phyloP scores from a whole-genome alignment of 2,113 vertebrate genomes.

The Dissostichus mawsoni region DNA sequence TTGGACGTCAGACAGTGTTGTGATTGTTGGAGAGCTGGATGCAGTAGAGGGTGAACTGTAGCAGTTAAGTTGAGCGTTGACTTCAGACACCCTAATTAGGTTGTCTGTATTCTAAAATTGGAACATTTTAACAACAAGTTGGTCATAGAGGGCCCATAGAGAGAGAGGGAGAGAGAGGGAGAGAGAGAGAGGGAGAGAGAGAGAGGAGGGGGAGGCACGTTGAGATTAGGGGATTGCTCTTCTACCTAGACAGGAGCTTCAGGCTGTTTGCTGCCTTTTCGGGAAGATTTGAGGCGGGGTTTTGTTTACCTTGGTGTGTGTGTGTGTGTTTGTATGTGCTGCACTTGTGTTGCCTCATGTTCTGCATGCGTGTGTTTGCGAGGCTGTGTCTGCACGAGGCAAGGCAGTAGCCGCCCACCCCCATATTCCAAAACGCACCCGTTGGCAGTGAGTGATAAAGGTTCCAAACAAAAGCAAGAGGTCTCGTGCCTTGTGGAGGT shows the following conservation, averaged over 20 bases:
- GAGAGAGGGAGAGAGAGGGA: neutral
- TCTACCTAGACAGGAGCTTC: conserved; percentile 71
- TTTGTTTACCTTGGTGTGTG: conserved; percentile 67
- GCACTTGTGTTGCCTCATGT: neutral
- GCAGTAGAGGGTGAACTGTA: conserved; percentile 52
- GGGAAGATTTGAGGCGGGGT: conserved; percentile 55
- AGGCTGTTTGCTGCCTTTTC: conserved; percentile 77
- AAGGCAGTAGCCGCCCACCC: conserved; percentile 69
- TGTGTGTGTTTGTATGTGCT: conserved; percentile 7
- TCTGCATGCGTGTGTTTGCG: conserved; percentile 25
- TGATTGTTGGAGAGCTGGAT: conserved; percentile 37
- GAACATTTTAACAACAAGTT: conserved; percentile 66
- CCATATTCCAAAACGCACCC: conserved; percentile 71
- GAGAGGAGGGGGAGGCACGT: no score
- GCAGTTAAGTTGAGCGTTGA: conserved; percentile 53
- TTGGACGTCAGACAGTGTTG: conserved; percentile 40
- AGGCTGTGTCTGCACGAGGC: conserved; percentile 56
- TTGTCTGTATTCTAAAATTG: conserved; percentile 67
- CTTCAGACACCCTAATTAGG: conserved; percentile 70
- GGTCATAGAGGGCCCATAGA: conserved; percentile 54
- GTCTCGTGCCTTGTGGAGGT: conserved; percentile 79
- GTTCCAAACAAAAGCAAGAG: conserved; percentile 77
- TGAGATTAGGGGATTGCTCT: conserved; percentile 53
- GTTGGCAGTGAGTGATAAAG: conserved; percentile 76
- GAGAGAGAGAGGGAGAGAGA: no score